A percentile compares a stretch with the other conserved stretches of the same genome.
Evolutionary conservation across 1,140 invertebrate species (phyloP).

Genomic region (Anthonomus grandis): DNA sequence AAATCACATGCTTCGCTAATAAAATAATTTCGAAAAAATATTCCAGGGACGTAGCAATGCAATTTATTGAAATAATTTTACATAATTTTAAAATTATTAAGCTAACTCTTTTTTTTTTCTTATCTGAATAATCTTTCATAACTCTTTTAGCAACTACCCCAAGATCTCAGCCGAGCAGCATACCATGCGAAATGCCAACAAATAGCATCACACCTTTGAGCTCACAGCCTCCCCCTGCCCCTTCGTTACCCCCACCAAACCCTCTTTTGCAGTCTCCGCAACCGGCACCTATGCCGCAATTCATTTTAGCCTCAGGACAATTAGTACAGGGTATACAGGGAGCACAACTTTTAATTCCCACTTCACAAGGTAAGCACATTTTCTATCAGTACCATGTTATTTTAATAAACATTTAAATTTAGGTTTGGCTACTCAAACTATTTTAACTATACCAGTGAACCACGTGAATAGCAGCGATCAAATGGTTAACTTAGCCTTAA

Average conservation of each 20-base stretch:
- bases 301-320: conserved; percentile 87
- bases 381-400: no score
- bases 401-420: conserved; percentile 26
- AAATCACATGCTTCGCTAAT: no score
- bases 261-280: conserved; percentile 39
- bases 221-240: conserved; percentile 29
- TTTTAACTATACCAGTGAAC: conserved; percentile 87
- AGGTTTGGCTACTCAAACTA: conserved; percentile 91
- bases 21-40: no score
- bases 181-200: conserved; percentile 20
- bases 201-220: conserved; percentile 26
- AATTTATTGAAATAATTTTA: no score
- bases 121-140: no score
- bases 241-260: conserved; percentile 22
- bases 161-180: conserved; percentile 27
- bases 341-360: conserved; percentile 89
- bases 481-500: conserved; percentile 75
- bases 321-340: conserved; percentile 88
- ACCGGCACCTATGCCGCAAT: conserved; percentile 80
- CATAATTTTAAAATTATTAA: no score
- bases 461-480: conserved; percentile 76
- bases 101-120: no score
- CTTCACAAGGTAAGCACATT: conserved; percentile 76
- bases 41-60: no score
- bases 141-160: conserved; percentile 35